Conservation (phyloP, 2,797 vertebrate species). For the Lepus oiostolus region DNA sequence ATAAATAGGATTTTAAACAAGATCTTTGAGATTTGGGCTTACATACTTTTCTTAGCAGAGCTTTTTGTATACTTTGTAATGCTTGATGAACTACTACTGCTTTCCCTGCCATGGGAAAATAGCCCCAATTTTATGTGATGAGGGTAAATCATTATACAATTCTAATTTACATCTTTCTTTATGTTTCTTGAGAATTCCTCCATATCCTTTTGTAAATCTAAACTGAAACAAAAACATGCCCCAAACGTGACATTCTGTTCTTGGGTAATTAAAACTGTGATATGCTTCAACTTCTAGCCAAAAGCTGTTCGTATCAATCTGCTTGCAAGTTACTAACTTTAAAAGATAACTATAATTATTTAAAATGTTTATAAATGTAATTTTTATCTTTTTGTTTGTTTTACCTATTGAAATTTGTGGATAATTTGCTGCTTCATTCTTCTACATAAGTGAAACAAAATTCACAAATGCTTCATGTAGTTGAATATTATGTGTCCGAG, state of each 20-base stretch:
- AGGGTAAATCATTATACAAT: not conserved
- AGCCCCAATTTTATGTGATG: not conserved
- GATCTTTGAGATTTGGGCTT: not conserved
- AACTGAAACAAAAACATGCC: not conserved
- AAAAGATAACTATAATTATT: not conserved
- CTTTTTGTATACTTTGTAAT: not conserved
- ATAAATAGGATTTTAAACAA: not conserved
- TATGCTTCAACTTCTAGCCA: not conserved
- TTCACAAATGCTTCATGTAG: not conserved
- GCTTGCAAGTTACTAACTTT: not conserved
- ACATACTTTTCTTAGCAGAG: not conserved
- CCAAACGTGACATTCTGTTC: not conserved
- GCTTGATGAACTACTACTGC: not conserved
- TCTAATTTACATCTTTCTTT: not conserved
- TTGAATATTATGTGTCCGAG: not conserved
- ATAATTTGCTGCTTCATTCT: not conserved
- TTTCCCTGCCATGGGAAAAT: not conserved
- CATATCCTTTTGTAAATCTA: not conserved
- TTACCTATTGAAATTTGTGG: not conserved
- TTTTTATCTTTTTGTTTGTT: not conserved
- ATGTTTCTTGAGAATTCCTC: not conserved
- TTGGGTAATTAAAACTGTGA: not conserved
- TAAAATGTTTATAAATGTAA: constrained; percentile 10
- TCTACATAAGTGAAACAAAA: not conserved
- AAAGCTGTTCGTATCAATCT: not conserved